These are phyloP conservation scores for Cephalopholis sonnerati DNA, from an alignment of 2,113 vertebrate genomes.

Conservation along the genomic window DNA sequence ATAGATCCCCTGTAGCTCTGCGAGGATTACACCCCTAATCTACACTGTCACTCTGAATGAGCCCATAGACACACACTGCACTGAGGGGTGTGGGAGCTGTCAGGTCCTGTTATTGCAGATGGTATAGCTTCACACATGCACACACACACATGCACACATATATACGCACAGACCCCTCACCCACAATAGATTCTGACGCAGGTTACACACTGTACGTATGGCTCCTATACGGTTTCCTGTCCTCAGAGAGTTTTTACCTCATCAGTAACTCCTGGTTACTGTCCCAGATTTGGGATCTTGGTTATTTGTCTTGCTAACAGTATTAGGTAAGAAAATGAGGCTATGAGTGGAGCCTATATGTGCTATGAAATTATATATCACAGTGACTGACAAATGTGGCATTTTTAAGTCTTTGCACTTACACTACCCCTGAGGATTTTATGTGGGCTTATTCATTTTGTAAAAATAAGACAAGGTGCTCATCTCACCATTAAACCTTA, in stretches of 20 bases:
- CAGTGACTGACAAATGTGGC: neutral
- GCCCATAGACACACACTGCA: constrained; percentile 82
- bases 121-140: constrained; percentile 71
- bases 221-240: constrained; percentile 46
- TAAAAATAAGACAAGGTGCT: no score
- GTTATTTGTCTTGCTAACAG: constrained; percentile 46
- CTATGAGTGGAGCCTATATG: neutral
- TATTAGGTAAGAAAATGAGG: constrained; percentile 24
- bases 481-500: no score
- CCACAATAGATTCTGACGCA: constrained; percentile 52
- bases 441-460: neutral
- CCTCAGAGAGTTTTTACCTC: constrained; percentile 51
- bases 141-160: constrained; percentile 69
- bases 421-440: neutral
- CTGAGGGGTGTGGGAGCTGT: constrained; percentile 86
- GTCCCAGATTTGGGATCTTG: constrained; percentile 39
- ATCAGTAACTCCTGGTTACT: constrained; percentile 47
- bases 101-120: constrained; percentile 86
- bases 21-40: constrained; percentile 90
- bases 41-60: constrained; percentile 90
- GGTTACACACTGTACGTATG: constrained; percentile 55
- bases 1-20: constrained; percentile 84
- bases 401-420: neutral
- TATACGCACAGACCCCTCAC: constrained; percentile 24
- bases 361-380: constrained; percentile 3